phyloP scores from a whole-genome alignment of 1,140 invertebrate genomes.

The Pogonus chalceus region DNA sequence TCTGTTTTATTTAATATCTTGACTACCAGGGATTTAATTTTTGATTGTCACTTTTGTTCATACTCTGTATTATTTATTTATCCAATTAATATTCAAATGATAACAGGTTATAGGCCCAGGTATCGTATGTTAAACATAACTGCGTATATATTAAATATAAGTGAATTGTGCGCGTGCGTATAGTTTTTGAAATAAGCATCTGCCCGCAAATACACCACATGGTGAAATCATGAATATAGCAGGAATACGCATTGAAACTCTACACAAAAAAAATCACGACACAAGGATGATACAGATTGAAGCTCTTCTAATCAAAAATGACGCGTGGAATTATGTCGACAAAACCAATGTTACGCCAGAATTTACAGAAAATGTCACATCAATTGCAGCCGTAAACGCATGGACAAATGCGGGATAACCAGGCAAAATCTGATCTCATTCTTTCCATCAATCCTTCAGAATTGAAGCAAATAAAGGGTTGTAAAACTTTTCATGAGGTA shows the following conservation, averaged over 20 bases:
- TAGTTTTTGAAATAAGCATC: too few relatives aligned
- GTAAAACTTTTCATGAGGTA: conserved; percentile 20
- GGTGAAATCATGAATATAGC: conserved; percentile 9
- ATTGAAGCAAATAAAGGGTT: conserved; percentile 22
- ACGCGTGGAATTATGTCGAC: conserved; percentile 12
- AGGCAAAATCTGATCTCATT: conserved; percentile 22
- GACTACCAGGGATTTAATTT: too few relatives aligned
- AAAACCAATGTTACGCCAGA: conserved; percentile 2
- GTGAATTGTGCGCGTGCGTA: too few relatives aligned
- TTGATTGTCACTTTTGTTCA: too few relatives aligned
- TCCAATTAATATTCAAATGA: too few relatives aligned
- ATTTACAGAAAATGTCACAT: too few relatives aligned
- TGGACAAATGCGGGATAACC: conserved; percentile 5
- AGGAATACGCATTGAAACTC: conserved; percentile 12
- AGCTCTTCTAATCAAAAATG: conserved; percentile 16
- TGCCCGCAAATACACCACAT: background rate
- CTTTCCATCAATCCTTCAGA: conserved; percentile 18
- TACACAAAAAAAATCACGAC: conserved; percentile 16
- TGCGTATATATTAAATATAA: too few relatives aligned
- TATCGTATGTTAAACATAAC: too few relatives aligned
- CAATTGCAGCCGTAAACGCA: conserved; percentile 8
- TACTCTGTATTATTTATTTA: too few relatives aligned
- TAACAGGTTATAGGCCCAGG: too few relatives aligned
- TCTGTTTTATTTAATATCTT: too few relatives aligned
- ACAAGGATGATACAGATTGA: conserved; percentile 18